Evolutionary conservation across 1,140 invertebrate species (phyloP).

Genomic region (Tetramorium alpestre): DNA sequence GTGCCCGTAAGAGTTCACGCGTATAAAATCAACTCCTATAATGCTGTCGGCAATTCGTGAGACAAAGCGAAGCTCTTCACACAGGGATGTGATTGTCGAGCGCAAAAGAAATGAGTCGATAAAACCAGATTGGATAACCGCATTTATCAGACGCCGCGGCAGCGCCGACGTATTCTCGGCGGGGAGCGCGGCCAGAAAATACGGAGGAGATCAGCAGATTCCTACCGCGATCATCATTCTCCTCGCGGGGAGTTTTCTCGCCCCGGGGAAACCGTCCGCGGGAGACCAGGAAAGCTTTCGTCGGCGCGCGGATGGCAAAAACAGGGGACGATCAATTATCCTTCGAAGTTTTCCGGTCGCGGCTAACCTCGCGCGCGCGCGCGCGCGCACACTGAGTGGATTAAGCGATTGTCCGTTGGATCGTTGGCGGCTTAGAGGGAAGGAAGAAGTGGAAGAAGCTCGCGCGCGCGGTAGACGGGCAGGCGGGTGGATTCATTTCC

Average conservation of each 20-base stretch:
- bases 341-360: conserved; percentile 58
- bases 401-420: conserved; percentile 68
- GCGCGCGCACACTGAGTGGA: conserved; percentile 59
- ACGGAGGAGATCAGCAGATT: conserved; percentile 59
- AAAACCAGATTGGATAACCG: conserved; percentile 60
- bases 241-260: conserved; percentile 49
- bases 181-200: conserved; percentile 25
- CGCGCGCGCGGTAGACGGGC: neutral
- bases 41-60: neutral
- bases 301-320: conserved; percentile 39
- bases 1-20: neutral
- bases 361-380: conserved; percentile 46
- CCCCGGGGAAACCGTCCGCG: conserved; percentile 35
- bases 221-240: conserved; percentile 57
- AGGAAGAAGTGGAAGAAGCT: conserved; percentile 46
- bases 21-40: neutral
- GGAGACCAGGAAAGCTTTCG: conserved; percentile 55
- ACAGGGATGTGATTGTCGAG: conserved; percentile 31
- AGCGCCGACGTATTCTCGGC: conserved; percentile 35
- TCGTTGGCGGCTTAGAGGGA: conserved; percentile 46
- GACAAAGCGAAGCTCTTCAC: neutral
- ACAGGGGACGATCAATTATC: conserved; percentile 71
- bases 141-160: conserved; percentile 49
- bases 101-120: conserved; percentile 51
- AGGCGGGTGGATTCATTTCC: neutral